Base-by-base conservation (phyloP, 2,888 invertebrate species). In the Diploptera punctata region DNA sequence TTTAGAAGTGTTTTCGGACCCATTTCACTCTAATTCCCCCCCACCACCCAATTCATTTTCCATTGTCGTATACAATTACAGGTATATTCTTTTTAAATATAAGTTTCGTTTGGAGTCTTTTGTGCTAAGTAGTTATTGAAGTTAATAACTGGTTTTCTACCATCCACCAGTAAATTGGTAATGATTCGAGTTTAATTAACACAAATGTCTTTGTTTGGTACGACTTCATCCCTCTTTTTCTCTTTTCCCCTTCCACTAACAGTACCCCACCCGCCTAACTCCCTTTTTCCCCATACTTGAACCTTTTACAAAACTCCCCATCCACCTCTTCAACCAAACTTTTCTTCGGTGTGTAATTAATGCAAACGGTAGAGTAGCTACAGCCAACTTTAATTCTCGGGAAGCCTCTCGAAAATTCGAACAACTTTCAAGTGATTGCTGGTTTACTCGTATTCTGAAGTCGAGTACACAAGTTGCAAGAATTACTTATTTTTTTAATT, bases 101-200 rank as follows among this genome's bases (percentile, higher is more conserved):
- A 52, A 19, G 19, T 52, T 52, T 21, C n/a, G n/a, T n/a, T n/a
- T 9, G 33, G 33, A 52, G 10, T 5, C 21, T 24, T 52, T 52
- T 24, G n/a, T 52, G 21, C 10, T 1, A 52, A 1, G 52, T 24
- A 52, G 24, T 24, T 60, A 67, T 67, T 43, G 31, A 68, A 60
- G 57, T 60, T 72, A 60, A 68, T 72, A 68, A 67, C 72, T 29
- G 33, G 72, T 54, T 60, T 49, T 60, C 60, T 18, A 31, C 9
- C 26, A 49, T 44, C 31, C 29, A 21, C 47, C 49, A 33, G 57
- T 57, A 67, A 71, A 71, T 71, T 71, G 67, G 31, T 60, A 72
- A 67, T 68, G 60, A 72, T 72, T 62, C 68, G 68, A 68, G 33
- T 72, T 72, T 68, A 72, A 72, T 72, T 72, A 72, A 57, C 67